Conservation (phyloP, 2,888 invertebrate genomes). For the Helobdella robusta region DNA sequence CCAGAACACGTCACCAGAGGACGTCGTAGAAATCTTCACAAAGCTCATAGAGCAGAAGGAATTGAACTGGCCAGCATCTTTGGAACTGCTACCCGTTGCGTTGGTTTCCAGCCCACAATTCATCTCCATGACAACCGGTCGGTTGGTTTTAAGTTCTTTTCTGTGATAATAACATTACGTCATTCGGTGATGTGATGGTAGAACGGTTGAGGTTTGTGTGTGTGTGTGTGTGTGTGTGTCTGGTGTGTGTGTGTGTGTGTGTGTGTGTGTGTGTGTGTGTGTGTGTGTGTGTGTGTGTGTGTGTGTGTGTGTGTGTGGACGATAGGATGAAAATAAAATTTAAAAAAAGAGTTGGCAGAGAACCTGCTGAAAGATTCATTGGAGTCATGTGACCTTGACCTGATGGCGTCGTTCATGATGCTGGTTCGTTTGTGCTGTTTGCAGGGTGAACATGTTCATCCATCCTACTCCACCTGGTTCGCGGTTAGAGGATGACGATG, state of each 20-base stretch:
- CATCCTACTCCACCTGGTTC: not conserved
- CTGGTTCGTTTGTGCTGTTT: not conserved
- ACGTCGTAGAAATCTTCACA: not conserved
- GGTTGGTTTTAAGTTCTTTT: not conserved
- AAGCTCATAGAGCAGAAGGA: slow-evolving; percentile 18
- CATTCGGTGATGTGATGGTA: too few relatives aligned
- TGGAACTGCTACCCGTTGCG: not conserved
- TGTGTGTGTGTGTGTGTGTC: too few relatives aligned
- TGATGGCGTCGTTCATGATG: not conserved
- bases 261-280: not conserved
- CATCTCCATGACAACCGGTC: not conserved
- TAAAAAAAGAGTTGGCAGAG: not conserved
- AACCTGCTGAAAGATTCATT: not conserved
- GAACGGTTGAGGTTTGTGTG: too few relatives aligned
- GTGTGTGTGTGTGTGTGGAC: not conserved
- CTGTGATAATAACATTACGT: not conserved
- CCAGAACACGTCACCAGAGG: not conserved
- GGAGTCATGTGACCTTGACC: not conserved
- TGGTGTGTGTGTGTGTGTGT: too few relatives aligned
- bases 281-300: not conserved
- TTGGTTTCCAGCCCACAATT: not conserved
- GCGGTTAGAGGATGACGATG: slow-evolving; percentile 4
- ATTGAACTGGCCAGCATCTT: not conserved
- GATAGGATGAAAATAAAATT: not conserved
- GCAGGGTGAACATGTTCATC: slow-evolving; percentile 3